Evolutionary conservation across 2,113 vertebrate genomes (phyloP).

Genomic region (Xiphorhynchus elegans): DNA sequence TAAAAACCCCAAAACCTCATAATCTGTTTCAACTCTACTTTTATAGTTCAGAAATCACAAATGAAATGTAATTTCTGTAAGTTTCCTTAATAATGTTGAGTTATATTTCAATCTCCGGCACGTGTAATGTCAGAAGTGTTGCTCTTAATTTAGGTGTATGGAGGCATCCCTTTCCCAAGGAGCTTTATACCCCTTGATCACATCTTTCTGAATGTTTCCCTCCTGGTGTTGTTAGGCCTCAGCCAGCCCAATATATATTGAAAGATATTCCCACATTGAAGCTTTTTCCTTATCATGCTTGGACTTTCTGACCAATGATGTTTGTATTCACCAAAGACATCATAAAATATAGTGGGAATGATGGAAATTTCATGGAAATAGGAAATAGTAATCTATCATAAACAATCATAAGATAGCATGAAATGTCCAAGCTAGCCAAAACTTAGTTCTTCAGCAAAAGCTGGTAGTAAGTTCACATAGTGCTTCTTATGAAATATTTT

Average conservation of each 20-base stretch:
- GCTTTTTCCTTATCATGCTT: background rate
- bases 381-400: background rate
- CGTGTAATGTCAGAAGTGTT: background rate
- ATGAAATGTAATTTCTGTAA: background rate
- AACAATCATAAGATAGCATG: background rate
- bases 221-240: background rate
- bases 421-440: background rate
- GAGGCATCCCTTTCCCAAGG: background rate
- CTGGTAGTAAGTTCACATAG: background rate
- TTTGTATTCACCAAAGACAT: background rate
- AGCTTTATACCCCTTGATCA: background rate
- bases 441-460: background rate
- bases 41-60: background rate
- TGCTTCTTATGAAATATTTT: background rate
- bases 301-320: background rate
- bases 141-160: background rate
- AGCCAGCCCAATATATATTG: background rate
- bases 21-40: background rate
- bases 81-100: accelerated
- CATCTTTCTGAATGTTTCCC: background rate
- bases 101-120: background rate
- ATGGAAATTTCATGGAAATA: background rate
- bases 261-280: background rate
- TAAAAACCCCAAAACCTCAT: background rate
- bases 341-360: background rate